Evolutionary conservation across 1,140 invertebrate genomes (phyloP).

Genomic region (Bombus consobrinus): DNA sequence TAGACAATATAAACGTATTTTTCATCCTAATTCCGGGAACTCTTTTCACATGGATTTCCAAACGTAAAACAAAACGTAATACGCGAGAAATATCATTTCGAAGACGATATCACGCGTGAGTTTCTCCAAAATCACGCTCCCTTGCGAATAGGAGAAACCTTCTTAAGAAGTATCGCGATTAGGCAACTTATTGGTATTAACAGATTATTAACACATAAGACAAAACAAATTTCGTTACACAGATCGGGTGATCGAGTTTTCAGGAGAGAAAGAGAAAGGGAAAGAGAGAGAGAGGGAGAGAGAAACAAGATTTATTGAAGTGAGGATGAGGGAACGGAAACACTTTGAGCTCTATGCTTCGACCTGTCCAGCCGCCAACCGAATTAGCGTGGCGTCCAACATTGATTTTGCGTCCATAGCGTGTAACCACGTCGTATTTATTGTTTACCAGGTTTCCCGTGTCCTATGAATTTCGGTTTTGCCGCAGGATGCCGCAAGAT

Average conservation of each 20-base stretch:
- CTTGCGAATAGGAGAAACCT: background rate
- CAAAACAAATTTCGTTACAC: background rate
- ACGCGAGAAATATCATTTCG: no score
- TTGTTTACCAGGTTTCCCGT: background rate
- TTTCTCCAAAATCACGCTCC: no score
- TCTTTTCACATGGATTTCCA: background rate
- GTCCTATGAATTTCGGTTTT: background rate
- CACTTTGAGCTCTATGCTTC: slow-evolving; percentile 29
- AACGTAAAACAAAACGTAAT: no score
- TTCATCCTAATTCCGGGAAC: background rate
- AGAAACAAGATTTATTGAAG: background rate
- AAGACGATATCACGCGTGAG: no score
- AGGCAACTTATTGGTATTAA: background rate
- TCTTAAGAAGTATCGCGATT: background rate
- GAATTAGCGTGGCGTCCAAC: slow-evolving; percentile 63
- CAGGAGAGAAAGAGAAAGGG: no score
- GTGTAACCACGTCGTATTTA: background rate
- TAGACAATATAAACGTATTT: background rate
- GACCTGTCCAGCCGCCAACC: slow-evolving; percentile 40
- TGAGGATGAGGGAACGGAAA: background rate
- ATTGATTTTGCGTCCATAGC: slow-evolving; percentile 70
- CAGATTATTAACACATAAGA: background rate
- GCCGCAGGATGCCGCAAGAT: background rate
- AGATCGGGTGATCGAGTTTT: background rate
- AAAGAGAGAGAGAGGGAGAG: no score